Conservation (phyloP, 2,113 vertebrate species). For the Tyrannus savana region DNA sequence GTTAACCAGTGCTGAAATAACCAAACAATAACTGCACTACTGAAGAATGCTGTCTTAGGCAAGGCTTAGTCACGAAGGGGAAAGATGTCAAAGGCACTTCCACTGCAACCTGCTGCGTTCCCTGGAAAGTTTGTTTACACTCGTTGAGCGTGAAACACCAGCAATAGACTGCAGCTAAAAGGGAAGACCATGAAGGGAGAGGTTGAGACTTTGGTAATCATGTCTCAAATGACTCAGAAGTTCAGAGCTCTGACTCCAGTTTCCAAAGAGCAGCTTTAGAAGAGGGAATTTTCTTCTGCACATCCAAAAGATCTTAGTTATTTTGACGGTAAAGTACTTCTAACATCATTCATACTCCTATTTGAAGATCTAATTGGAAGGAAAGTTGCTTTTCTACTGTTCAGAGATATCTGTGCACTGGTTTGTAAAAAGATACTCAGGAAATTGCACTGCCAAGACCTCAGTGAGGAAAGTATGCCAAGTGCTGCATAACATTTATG, state of each 20-base stretch:
- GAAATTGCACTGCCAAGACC: neutral
- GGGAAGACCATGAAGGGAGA: neutral
- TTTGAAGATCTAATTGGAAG: neutral
- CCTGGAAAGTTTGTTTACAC: neutral
- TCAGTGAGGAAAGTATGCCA: neutral
- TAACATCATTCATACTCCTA: neutral
- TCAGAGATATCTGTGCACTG: neutral
- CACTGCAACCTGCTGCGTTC: neutral
- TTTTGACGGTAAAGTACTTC: neutral
- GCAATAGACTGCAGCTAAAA: neutral
- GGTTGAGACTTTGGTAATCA: neutral
- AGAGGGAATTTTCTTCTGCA: neutral
- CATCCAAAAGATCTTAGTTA: neutral
- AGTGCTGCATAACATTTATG: neutral
- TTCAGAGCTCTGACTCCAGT: neutral
- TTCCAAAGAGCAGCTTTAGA: neutral
- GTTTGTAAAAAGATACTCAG: neutral
- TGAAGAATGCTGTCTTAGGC: neutral
- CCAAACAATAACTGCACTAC: neutral
- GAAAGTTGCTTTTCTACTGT: neutral
- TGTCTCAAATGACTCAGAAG: neutral
- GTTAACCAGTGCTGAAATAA: neutral
- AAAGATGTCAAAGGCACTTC: neutral
- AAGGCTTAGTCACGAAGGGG: neutral
- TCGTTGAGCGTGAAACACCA: neutral